Evolutionary conservation across 2,888 invertebrate genomes (phyloP).

Genomic region (Diaperis boleti): DNA sequence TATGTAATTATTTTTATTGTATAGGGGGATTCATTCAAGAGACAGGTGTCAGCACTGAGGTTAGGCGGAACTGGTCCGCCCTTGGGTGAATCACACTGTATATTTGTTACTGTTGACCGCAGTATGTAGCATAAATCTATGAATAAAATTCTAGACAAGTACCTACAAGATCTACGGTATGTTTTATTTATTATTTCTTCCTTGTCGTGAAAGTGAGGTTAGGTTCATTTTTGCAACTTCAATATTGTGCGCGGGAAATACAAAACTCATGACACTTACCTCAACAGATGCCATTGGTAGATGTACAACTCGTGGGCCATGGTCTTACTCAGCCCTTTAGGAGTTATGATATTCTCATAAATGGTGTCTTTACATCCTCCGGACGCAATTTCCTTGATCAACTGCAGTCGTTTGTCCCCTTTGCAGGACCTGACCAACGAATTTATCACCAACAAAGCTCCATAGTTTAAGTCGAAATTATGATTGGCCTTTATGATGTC

Average conservation of each 20-base stretch:
- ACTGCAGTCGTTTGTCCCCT: conserved; percentile 54
- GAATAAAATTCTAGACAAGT: no score
- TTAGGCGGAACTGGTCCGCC: no score
- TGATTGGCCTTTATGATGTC: conserved; percentile 52
- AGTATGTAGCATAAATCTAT: background rate
- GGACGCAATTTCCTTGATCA: conserved; percentile 59
- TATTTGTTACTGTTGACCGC: conserved; percentile 4
- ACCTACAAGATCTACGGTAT: no score
- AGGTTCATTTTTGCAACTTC: no score
- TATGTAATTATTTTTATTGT: conserved; percentile 4
- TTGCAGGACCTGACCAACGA: conserved; percentile 58
- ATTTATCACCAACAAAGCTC: conserved; percentile 60
- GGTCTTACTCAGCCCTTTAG: conserved; percentile 49
- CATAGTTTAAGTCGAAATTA: conserved; percentile 59
- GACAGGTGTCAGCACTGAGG: no score
- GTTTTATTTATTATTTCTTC: no score
- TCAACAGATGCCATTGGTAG: conserved; percentile 60
- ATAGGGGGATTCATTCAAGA: no score
- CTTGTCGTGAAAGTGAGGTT: no score
- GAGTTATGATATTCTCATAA: conserved; percentile 51
- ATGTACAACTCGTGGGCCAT: conserved; percentile 62
- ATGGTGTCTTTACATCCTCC: conserved; percentile 52
- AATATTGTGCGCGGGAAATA: no score
- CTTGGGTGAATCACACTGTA: no score
- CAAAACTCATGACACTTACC: no score